Evolutionary conservation across 2,888 invertebrate genomes (phyloP).

Genomic region (Marasmarcha lunaedactyla): DNA sequence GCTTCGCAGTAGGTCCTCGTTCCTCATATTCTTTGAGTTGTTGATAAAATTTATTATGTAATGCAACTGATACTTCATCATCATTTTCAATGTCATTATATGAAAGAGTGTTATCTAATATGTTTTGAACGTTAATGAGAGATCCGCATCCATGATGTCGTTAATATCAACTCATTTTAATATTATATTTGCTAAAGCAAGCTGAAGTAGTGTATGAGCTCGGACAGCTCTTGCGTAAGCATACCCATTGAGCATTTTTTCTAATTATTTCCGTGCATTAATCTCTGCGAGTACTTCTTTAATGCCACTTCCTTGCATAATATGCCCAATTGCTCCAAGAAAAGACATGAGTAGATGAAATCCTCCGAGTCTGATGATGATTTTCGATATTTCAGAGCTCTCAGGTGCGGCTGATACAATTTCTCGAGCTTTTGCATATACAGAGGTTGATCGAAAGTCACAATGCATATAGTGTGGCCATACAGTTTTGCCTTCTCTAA

Average conservation of each 20-base stretch:
- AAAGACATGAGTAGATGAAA: constrained; percentile 30
- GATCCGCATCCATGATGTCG: background rate
- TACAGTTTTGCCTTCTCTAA: background rate
- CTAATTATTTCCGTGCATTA: constrained; percentile 24
- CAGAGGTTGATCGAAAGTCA: constrained; percentile 29
- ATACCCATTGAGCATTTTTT: constrained; percentile 26
- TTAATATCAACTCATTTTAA: constrained; percentile 21
- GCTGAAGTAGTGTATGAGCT: too few species aligned
- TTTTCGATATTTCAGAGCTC: too few species aligned
- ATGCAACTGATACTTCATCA: background rate
- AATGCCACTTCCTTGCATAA: constrained; percentile 29
- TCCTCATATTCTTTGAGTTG: constrained; percentile 8
- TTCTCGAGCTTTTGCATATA: constrained; percentile 26
- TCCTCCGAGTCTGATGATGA: too few species aligned
- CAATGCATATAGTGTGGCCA: constrained; percentile 13
- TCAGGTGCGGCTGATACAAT: too few species aligned
- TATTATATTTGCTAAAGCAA: constrained; percentile 29
- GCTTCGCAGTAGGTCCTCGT: constrained; percentile 14
- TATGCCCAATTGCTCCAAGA: constrained; percentile 24
- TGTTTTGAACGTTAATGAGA: background rate
- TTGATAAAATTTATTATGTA: background rate
- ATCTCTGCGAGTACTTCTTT: constrained; percentile 16
- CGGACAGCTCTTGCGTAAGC: constrained; percentile 26
- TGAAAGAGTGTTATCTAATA: constrained; percentile 6
- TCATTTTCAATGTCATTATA: constrained; percentile 6